phyloP scores from a whole-genome alignment of 1,140 invertebrate species.

The Cylas formicarius region DNA sequence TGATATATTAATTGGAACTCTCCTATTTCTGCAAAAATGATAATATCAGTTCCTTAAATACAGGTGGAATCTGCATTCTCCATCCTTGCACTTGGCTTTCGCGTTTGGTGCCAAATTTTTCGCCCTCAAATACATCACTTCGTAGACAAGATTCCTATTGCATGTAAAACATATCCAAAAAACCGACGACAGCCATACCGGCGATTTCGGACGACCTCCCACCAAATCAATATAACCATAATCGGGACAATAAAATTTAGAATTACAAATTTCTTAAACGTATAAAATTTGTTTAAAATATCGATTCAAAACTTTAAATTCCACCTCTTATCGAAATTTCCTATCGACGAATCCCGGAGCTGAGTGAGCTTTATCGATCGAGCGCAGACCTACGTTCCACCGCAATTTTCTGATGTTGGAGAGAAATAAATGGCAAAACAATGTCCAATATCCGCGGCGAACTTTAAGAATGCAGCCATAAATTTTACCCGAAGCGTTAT shows the following conservation, averaged over 20 bases:
- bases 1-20: too few species aligned
- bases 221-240: constrained; percentile 16
- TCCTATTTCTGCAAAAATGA: too few species aligned
- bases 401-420: neutral
- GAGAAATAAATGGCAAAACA: neutral
- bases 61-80: too few species aligned
- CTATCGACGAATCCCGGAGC: constrained; percentile 14
- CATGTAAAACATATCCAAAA: constrained; percentile 1
- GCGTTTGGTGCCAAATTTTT: too few species aligned
- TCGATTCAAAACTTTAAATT: constrained; percentile 30
- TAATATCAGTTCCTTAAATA: too few species aligned
- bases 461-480: constrained; percentile 18
- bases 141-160: neutral
- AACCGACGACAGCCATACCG: neutral
- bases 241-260: constrained; percentile 27
- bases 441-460: neutral
- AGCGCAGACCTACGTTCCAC: constrained; percentile 2
- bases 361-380: neutral
- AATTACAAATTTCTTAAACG: constrained; percentile 31
- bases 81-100: too few species aligned
- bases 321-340: constrained; percentile 26
- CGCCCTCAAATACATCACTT: too few species aligned
- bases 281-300: constrained; percentile 28
- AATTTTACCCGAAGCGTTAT: constrained; percentile 22
- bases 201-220: neutral